Conservation (phyloP, 2,888 invertebrate species). For the Drosophila neotestacea region DNA sequence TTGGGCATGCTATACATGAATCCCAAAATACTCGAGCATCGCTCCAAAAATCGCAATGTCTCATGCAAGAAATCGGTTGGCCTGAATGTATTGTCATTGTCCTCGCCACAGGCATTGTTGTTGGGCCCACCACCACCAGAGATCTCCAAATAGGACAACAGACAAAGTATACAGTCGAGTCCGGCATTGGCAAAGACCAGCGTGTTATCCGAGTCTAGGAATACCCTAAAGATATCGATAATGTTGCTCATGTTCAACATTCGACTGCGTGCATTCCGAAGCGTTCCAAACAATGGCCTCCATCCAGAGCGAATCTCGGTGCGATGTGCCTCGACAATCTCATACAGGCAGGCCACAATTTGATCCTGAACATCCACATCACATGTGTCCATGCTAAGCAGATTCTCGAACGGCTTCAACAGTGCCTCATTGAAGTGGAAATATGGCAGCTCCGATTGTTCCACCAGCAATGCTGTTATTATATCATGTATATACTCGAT, state of each 20-base stretch:
- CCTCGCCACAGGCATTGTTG: constrained; percentile 83
- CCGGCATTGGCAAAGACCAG: constrained; percentile 97
- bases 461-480: constrained; percentile 93
- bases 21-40: constrained; percentile 94
- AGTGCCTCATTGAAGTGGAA: constrained; percentile 98
- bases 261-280: constrained; percentile 92
- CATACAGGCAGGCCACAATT: constrained; percentile 97
- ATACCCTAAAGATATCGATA: constrained; percentile 96
- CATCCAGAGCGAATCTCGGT: constrained; percentile 98
- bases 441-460: constrained; percentile 94
- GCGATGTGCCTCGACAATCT: constrained; percentile 97
- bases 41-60: constrained; percentile 93
- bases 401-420: constrained; percentile 97
- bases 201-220: constrained; percentile 96
- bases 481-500: constrained; percentile 97
- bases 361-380: constrained; percentile 94
- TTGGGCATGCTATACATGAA: constrained; percentile 98
- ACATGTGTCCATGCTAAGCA: constrained; percentile 96
- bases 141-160: constrained; percentile 88
- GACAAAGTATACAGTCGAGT: constrained; percentile 95
- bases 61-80: constrained; percentile 87
- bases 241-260: constrained; percentile 88
- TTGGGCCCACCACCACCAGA: constrained; percentile 89
- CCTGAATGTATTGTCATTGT: constrained; percentile 86
- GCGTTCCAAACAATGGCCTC: constrained; percentile 97